A percentile compares a stretch with the other conserved stretches of the same genome.
Conservation (phyloP, 2,113 vertebrate genomes). For the Spheniscus mendiculus region DNA sequence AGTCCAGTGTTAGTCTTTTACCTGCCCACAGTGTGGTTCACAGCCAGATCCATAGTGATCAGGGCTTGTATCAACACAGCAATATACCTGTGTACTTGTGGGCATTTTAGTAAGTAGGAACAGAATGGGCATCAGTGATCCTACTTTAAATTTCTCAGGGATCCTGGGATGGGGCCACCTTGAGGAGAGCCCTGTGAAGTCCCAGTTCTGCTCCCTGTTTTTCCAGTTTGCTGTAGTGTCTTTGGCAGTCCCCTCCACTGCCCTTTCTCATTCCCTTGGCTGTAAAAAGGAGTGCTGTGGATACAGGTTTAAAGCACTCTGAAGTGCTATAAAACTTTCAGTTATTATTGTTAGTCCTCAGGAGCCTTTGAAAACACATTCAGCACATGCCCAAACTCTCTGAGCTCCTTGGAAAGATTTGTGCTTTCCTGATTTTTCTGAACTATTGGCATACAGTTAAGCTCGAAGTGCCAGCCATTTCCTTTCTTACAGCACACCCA, state of each 20-base stretch:
- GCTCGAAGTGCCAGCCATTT: neutral
- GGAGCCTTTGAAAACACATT: neutral
- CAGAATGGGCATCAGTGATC: neutral
- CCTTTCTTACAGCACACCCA: neutral
- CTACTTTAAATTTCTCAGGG: neutral
- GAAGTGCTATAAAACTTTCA: neutral
- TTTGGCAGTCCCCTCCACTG: neutral
- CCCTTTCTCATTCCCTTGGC: neutral
- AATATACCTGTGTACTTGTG: rapidly evolving
- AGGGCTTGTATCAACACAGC: neutral
- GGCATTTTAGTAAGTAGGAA: neutral
- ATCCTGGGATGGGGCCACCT: neutral
- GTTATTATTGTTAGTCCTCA: neutral
- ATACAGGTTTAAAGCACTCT: neutral
- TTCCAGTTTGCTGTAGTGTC: neutral
- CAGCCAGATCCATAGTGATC: neutral
- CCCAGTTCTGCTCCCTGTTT: neutral
- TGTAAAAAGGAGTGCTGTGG: neutral
- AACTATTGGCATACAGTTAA: neutral
- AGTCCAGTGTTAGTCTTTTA: neutral
- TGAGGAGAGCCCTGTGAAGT: neutral
- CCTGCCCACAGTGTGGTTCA: neutral
- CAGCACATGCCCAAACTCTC: neutral
- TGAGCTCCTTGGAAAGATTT: neutral
- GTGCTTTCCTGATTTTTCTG: neutral